phyloP scores from a whole-genome alignment of 2,888 invertebrate genomes.

The Rugalucina vietnamica region DNA sequence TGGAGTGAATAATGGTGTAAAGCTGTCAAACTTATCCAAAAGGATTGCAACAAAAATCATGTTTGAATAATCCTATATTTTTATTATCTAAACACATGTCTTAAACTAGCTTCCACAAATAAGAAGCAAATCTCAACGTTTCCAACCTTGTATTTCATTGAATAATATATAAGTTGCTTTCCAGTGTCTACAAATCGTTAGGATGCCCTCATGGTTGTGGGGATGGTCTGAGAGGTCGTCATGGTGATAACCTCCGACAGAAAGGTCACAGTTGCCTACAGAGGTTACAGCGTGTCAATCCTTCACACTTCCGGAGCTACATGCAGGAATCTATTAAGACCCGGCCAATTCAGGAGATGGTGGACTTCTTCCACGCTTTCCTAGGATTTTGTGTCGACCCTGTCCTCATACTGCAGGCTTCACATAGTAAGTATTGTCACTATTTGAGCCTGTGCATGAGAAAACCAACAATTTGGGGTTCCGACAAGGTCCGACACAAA shows the following conservation, averaged over 20 bases:
- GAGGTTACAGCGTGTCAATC: slow-evolving; percentile 89
- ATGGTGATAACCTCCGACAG: slow-evolving; percentile 86
- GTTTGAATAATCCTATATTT: no score
- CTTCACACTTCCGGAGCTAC: slow-evolving; percentile 88
- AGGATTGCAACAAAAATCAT: no score
- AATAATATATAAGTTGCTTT: no score
- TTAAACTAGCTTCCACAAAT: no score
- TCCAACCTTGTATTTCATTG: no score
- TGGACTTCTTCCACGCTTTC: slow-evolving; percentile 97
- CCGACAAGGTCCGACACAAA: no score
- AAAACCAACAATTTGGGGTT: no score
- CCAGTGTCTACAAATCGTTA: slow-evolving; percentile 92
- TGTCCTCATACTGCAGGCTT: slow-evolving; percentile 69
- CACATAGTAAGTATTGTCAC: slow-evolving; percentile 57
- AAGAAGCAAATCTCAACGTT: no score
- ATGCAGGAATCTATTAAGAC: slow-evolving; percentile 89
- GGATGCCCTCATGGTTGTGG: slow-evolving; percentile 98
- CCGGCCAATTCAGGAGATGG: slow-evolving; percentile 90
- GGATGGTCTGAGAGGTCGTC: slow-evolving; percentile 85
- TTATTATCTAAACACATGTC: no score
- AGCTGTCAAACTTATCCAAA: no score
- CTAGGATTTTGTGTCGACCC: slow-evolving; percentile 98
- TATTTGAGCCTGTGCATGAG: no score
- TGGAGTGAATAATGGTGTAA: no score
- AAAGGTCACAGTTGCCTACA: slow-evolving; percentile 92